Base-by-base conservation (phyloP, 2,888 invertebrate species). In the Gymnosoma rotundatum region DNA sequence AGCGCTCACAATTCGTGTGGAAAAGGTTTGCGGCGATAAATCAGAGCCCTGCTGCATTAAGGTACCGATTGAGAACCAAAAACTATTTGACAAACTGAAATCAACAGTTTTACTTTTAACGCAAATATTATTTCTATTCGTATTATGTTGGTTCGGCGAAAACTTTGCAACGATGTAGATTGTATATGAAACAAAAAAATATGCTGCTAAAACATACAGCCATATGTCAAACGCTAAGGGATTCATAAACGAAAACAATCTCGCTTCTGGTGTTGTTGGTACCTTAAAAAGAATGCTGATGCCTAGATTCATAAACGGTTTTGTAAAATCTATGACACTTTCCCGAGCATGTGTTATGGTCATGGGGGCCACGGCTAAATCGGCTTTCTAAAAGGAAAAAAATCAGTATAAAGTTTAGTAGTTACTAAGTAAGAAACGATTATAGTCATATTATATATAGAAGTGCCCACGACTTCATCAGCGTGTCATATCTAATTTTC, bases 241-340 rank as follows among this genome's bases (percentile, higher is more conserved):
- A 89, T 96, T 96, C 95, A 97, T 96, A 92, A 98, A 98, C 52
- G 96, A 96, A 93, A 97, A 98, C 38, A 94, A 94, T 89, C 94
- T 94, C 58, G 94, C 95, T 89, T 94, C 95, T 90, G 94, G 95
- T 88, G 93, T 95, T 88, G 94, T 95, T 72, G 96, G 95, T 36
- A 96, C 94, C 94, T 96, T 96, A 91, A 96, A 97, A 78, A 97
- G 93, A 88, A 98, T 97, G 88, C 96, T 95, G 88, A 97, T 97
- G 52, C 97, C 98, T 21, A 97, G 93, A 91, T 97, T 97, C 95
- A 98, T 97, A 93, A 97, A 98, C 2, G 97, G 98, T 90, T 97
- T 97, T 10, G 97, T 97, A 91, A 98, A 98, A 92, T 97, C 97
- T 87, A 98, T 96, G 81, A 97, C 97, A 91, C 96, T 96, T 89